Base-by-base conservation (phyloP, 2,113 vertebrate species). In the Bungarus multicinctus region DNA sequence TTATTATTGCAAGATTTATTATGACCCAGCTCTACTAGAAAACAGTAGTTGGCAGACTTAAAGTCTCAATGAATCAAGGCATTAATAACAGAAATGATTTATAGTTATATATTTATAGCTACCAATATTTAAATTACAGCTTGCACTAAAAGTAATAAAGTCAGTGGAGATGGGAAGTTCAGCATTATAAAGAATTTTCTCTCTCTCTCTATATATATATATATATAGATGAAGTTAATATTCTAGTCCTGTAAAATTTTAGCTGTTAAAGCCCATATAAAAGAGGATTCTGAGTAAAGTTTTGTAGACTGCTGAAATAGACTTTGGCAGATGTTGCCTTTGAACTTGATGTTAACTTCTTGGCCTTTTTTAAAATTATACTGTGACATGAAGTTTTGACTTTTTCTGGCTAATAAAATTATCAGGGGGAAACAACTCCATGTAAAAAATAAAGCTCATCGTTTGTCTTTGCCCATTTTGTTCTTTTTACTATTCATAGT, bases 401-500 rank as follows among this genome's bases (percentile, higher is more conserved):
- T 97, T 98, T 97, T 96, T 93, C 94, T 93, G 92, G 89, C 94
- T 98, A 98, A 98, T 98, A 95, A 97, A 98, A 98, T 98, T 98
- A 98, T 92, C 96, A 16, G 93, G 97, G 96, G 95, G 2, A 95
- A 97, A 95, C 95, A 97, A 97, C 90, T 89, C 95, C 95, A 94
- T 97, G 97, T 96, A 97, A 98, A 98, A 97, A 97, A 97, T 97
- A 98, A 97, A 98, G 97, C 98, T 95, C 97, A 96, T 97, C 97
- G 97, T 98, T 98, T 97, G 97, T 97, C 97, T 98, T 97, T 98
- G 97, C 97, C 95, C 94, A 96, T 98, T 98, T 97, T 98, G 97
- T 95, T 97, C 96, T 96, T 97, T 87, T 97, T 96, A 95, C 98
- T 98, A 98, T 98, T 98, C 98, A 98, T 97, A 98, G 96, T 97